Conservation (phyloP, 2,113 vertebrate species). For the Circaetus gallicus region DNA sequence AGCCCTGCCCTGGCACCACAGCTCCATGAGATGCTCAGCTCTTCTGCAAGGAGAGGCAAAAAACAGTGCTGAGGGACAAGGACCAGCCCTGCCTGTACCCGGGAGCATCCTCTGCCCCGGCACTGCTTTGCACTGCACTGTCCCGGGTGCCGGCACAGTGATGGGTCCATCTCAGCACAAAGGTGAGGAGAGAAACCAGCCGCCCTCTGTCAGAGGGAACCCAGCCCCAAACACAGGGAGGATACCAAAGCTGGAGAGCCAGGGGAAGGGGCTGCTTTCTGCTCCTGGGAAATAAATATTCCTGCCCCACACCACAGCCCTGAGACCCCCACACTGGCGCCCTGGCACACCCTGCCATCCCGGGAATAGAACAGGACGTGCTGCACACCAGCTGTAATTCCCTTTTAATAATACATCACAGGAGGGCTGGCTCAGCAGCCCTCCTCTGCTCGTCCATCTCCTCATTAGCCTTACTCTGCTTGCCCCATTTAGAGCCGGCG, state of each 20-base stretch:
- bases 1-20: neutral
- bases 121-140: fast-evolving
- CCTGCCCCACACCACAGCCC: neutral
- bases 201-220: neutral
- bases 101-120: neutral
- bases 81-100: neutral
- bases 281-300: neutral
- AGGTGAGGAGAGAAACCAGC: neutral
- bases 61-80: neutral
- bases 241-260: neutral
- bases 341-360: neutral
- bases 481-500: conserved; percentile 50
- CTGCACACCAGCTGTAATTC: neutral
- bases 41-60: neutral
- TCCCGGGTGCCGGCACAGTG: fast-evolving
- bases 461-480: conserved; percentile 48
- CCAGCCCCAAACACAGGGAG: neutral
- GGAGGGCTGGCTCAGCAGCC: neutral
- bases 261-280: neutral
- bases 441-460: conserved; percentile 12
- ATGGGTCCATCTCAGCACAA: neutral
- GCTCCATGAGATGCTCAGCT: neutral
- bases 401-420: neutral
- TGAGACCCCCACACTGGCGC: neutral
- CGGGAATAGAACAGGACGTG: neutral